These are phyloP conservation scores for Atopsyche davidsoni DNA, from an alignment of 1,140 invertebrate genomes.

Conservation along the genomic window DNA sequence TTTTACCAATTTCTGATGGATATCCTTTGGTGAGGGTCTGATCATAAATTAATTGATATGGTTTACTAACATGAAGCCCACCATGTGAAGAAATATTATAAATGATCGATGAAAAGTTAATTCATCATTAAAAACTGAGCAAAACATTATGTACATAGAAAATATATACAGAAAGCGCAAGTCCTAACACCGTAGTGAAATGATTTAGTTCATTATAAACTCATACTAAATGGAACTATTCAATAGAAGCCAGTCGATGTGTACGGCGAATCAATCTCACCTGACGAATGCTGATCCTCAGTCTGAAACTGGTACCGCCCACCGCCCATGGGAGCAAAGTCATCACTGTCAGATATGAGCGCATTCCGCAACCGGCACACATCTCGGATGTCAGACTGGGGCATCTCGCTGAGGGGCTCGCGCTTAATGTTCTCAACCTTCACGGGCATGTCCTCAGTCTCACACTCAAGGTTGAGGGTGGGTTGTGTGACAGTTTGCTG, in stretches of 20 bases:
- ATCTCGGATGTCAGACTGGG: conserved; percentile 13
- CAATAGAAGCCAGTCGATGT: not conserved
- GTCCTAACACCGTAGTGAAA: no score
- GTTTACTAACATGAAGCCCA: no score
- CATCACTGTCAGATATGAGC: conserved; percentile 57
- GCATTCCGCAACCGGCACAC: conserved; percentile 52
- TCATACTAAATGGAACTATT: no score
- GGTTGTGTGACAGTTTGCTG: conserved; percentile 16
- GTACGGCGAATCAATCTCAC: conserved; percentile 33
- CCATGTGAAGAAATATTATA: no score
- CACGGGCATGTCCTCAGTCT: conserved; percentile 7
- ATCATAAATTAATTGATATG: no score
- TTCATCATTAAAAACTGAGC: not conserved
- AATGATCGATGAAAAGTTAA: no score
- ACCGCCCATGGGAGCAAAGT: conserved; percentile 58
- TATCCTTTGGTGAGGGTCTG: no score
- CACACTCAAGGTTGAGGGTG: conserved; percentile 13
- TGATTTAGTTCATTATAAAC: no score
- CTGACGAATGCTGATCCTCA: conserved; percentile 63
- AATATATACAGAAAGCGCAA: not conserved
- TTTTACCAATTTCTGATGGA: no score
- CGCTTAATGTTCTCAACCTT: conserved; percentile 9
- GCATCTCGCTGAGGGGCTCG: conserved; percentile 12
- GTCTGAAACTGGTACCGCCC: conserved; percentile 62
- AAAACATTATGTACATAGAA: not conserved